Percentiles rank a stretch among this genome's conserved stretches.
Evolutionary conservation across 2,797 vertebrate species (phyloP).

Genomic region (Chanos chanos): DNA sequence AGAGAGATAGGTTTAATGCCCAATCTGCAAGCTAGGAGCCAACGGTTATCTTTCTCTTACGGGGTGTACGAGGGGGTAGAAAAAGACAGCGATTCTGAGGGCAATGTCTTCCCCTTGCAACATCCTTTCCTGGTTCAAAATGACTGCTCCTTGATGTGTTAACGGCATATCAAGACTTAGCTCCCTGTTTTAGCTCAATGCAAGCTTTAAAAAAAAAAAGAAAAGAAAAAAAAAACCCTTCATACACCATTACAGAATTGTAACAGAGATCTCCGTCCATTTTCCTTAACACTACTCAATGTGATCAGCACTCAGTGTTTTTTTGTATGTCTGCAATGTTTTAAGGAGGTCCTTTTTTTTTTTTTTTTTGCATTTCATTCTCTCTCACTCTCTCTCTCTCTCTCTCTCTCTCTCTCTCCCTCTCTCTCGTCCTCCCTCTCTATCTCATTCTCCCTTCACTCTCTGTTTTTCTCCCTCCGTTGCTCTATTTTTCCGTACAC

Average conservation of each 20-base stretch:
- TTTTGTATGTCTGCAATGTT: slow-evolving; percentile 34
- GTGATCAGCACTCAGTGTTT: not conserved
- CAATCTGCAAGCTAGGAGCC: not conserved
- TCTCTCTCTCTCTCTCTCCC: slow-evolving; percentile 41
- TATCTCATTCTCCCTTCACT: slow-evolving; percentile 34
- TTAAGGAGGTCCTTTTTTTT: slow-evolving; percentile 61
- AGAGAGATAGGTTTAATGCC: slow-evolving; percentile 20
- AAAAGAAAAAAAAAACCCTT: too few relatives aligned
- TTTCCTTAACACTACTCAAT: too few relatives aligned
- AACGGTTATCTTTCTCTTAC: slow-evolving; percentile 5
- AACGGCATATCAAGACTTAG: slow-evolving; percentile 46
- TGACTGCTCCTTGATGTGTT: slow-evolving; percentile 39
- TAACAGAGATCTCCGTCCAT: slow-evolving; percentile 38
- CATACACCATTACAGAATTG: too few relatives aligned
- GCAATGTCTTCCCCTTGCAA: slow-evolving; percentile 15
- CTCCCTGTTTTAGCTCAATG: slow-evolving; percentile 36
- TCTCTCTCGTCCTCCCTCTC: slow-evolving; percentile 9
- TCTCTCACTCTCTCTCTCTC: slow-evolving; percentile 46
- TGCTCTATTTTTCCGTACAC: slow-evolving; percentile 44
- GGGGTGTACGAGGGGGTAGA: slow-evolving; percentile 9
- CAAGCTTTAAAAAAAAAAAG: too few relatives aligned
- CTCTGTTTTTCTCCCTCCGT: slow-evolving; percentile 46
- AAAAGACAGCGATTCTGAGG: not conserved
- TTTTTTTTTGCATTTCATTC: slow-evolving; percentile 40
- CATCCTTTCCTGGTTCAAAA: slow-evolving; percentile 35